Conservation (phyloP, 2,113 vertebrate genomes). For the Meriones unguiculatus region DNA sequence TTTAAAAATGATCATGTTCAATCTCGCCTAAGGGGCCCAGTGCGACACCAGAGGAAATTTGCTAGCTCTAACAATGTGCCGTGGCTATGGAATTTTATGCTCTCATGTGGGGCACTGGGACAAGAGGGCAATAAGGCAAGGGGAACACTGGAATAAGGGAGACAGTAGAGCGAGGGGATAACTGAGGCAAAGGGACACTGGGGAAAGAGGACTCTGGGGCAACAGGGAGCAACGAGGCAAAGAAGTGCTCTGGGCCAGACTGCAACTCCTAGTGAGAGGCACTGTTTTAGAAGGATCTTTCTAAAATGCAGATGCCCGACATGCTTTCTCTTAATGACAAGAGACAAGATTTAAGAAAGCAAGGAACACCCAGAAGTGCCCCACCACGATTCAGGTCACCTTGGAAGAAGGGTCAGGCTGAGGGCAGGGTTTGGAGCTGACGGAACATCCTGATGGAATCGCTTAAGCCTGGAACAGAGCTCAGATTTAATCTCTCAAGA, state of each 20-base stretch:
- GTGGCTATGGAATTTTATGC: rapidly evolving
- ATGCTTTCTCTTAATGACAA: background rate
- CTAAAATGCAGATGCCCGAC: background rate
- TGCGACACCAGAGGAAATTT: background rate
- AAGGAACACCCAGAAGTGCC: background rate
- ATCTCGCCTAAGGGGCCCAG: no score
- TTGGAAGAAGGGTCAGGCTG: background rate
- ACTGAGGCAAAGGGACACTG: background rate
- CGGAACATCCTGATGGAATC: background rate
- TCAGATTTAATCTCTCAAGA: slow-evolving; percentile 34
- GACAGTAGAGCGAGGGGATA: rapidly evolving
- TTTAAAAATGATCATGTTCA: background rate
- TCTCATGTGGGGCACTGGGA: background rate
- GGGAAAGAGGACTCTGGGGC: background rate
- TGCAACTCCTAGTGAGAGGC: background rate
- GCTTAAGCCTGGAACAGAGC: background rate
- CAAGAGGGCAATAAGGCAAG: background rate
- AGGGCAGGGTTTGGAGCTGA: background rate
- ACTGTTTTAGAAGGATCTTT: background rate
- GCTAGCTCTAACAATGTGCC: background rate
- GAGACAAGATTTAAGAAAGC: background rate
- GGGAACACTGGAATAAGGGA: background rate
- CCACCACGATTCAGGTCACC: background rate
- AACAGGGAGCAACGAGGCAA: background rate
- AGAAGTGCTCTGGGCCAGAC: background rate